phyloP scores from a whole-genome alignment of 2,888 invertebrate genomes.

The Eristalis arbustorum region DNA sequence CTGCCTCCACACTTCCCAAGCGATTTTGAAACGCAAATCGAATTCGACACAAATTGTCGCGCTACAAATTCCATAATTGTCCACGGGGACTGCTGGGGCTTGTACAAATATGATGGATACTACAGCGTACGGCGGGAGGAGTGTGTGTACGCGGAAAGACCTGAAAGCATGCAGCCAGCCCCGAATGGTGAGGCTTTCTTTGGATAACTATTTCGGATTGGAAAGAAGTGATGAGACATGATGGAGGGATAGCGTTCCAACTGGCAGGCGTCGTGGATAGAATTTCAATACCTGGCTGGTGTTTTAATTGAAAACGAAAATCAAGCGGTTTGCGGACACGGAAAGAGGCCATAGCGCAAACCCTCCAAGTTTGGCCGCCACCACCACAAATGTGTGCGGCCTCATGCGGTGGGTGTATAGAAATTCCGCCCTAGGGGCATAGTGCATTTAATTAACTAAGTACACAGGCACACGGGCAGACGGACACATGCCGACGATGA shows the following conservation, averaged over 20 bases:
- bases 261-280: slow-evolving; percentile 39
- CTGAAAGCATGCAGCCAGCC: slow-evolving; percentile 14
- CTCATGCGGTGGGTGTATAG: background rate
- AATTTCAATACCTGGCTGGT: slow-evolving; percentile 26
- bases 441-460: slow-evolving; percentile 31
- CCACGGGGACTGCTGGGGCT: slow-evolving; percentile 9
- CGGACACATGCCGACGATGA: slow-evolving; percentile 2
- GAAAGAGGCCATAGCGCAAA: slow-evolving; percentile 50
- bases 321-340: slow-evolving; percentile 62
- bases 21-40: slow-evolving; percentile 46
- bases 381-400: slow-evolving; percentile 4
- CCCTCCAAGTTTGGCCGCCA: slow-evolving; percentile 45
- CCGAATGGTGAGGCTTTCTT: slow-evolving; percentile 64
- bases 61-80: slow-evolving; percentile 64
- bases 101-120: slow-evolving; percentile 52
- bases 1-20: background rate
- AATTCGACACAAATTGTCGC: slow-evolving; percentile 60
- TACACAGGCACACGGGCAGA: background rate
- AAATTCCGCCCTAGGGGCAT: slow-evolving; percentile 54
- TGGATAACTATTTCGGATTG: slow-evolving; percentile 40
- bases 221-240: slow-evolving; percentile 17
- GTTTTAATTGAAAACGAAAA: slow-evolving; percentile 65
- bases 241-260: slow-evolving; percentile 44
- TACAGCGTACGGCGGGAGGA: background rate
- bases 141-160: slow-evolving; percentile 6